These are phyloP conservation scores for Hemichromis elongatus DNA, from an alignment of 2,113 vertebrate species.

Conservation along the genomic window DNA sequence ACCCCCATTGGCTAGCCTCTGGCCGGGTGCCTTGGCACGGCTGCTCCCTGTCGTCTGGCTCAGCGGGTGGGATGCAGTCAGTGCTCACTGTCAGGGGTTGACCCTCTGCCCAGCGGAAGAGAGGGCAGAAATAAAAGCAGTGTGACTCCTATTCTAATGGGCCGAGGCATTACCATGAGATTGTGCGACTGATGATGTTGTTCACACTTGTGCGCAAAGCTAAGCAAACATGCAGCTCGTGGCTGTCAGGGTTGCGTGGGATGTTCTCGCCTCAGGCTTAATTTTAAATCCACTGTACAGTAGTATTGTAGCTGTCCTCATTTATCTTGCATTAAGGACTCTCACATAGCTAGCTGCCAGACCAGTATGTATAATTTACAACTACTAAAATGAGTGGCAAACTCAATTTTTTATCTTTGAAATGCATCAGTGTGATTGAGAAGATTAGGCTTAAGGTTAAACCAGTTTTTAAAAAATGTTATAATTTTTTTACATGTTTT, in stretches of 20 bases:
- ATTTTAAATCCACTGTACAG: conserved; percentile 21
- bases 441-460: not conserved
- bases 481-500: not conserved
- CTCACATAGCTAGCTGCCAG: not conserved
- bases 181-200: conserved; percentile 29
- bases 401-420: not conserved
- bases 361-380: not conserved
- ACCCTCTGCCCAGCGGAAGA: conserved; percentile 13
- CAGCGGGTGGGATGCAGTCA: conserved; percentile 17
- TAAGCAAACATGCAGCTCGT: conserved; percentile 42
- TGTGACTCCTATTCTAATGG: conserved; percentile 30
- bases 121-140: conserved; percentile 21
- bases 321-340: conserved; percentile 2
- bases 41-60: conserved; percentile 50
- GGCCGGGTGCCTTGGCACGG: conserved; percentile 12
- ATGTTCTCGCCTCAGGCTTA: not conserved
- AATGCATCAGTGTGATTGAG: not conserved
- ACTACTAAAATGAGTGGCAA: not conserved
- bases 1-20: conserved; percentile 3
- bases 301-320: not conserved
- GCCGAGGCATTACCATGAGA: conserved; percentile 20
- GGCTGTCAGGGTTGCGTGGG: conserved; percentile 30
- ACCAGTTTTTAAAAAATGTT: not conserved
- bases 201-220: conserved; percentile 33
- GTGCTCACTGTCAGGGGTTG: not conserved